Conservation (phyloP, 2,113 vertebrate genomes). For the Puffinus mauretanicus region DNA sequence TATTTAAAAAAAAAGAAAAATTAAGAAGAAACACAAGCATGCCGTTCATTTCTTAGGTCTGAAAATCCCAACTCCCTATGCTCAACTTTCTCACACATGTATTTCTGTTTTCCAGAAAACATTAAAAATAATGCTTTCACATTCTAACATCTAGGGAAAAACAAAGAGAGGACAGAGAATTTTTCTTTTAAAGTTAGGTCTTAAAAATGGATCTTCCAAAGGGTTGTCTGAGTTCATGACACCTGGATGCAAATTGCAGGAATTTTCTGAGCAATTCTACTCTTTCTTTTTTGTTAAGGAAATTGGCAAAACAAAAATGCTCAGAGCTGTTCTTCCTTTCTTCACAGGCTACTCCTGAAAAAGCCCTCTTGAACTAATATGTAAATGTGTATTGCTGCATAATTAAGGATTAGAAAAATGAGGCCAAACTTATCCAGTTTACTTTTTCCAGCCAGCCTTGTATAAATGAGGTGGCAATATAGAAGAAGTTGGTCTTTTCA, state of each 20-base stretch:
- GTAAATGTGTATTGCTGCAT: slow-evolving; percentile 11
- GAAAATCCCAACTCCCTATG: background rate
- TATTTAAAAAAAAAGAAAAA: background rate
- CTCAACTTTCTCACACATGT: background rate
- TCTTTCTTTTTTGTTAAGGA: background rate
- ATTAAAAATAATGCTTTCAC: background rate
- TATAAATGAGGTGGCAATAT: slow-evolving; percentile 29
- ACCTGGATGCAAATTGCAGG: background rate
- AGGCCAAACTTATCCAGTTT: slow-evolving; percentile 6
- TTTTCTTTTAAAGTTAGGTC: background rate
- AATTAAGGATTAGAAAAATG: slow-evolving; percentile 11
- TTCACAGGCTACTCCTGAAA: background rate
- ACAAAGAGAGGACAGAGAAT: background rate
- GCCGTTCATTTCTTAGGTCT: background rate
- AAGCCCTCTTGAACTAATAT: slow-evolving; percentile 30
- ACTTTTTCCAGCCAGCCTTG: slow-evolving; percentile 15
- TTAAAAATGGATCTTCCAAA: background rate
- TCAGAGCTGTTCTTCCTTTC: background rate
- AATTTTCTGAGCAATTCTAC: background rate
- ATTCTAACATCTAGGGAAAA: background rate
- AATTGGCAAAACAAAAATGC: background rate
- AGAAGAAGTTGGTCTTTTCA: slow-evolving; percentile 49
- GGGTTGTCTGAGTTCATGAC: slow-evolving; percentile 28
- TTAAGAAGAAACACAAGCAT: background rate
- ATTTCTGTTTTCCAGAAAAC: background rate